Base-by-base conservation (phyloP, 2,888 invertebrate genomes). In the Protodeltote pygarga region DNA sequence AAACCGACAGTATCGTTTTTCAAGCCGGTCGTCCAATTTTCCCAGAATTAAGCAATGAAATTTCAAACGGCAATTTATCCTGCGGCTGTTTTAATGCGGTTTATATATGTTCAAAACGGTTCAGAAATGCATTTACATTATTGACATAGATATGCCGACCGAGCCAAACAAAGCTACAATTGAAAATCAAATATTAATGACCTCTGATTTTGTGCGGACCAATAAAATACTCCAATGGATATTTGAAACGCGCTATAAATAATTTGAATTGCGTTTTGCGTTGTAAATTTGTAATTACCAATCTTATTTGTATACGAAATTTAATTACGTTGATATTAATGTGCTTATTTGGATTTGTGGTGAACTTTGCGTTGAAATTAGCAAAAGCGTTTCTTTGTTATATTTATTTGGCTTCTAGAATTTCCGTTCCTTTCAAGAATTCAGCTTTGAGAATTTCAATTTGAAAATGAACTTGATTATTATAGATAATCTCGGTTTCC, bases 131-230 rank as follows among this genome's bases (percentile, higher is more conserved):
- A 50, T 55, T 47, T 54, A 55, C 57, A 31, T 44, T 57, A 58
- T 57, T 54, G 57, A 55, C 59, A 62, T 40, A 42, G 54, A 66
- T 61, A 65, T 17, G 13, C 28, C 10, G 6, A 62, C 52, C 44
- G 53, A 61, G 4, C 24, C 34, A 23, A 67, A 74, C 64, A 76
- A 57, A 58, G 59, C 49, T 62, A 47, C 65, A 69, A 72, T 67
- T 73, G 71, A 72, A 76, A 70, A 75, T 75, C 71, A 73, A 76
- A 77, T 72, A 74, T 75, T 75, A 68, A 75, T 62, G 53, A 55
- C 63, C 49, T 19, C 27, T 49, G 41, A 73, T 71, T 71, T 66
- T 57, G 48, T 45, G 38, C 39, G 49, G 40, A 48, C 45, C 53
- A 67, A 70, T 70, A 57, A 73, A 77, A 68, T 66, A 49, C 47